Evolutionary conservation across 2,113 vertebrate genomes (phyloP).

Genomic region (Brachypteracias leptosomus): DNA sequence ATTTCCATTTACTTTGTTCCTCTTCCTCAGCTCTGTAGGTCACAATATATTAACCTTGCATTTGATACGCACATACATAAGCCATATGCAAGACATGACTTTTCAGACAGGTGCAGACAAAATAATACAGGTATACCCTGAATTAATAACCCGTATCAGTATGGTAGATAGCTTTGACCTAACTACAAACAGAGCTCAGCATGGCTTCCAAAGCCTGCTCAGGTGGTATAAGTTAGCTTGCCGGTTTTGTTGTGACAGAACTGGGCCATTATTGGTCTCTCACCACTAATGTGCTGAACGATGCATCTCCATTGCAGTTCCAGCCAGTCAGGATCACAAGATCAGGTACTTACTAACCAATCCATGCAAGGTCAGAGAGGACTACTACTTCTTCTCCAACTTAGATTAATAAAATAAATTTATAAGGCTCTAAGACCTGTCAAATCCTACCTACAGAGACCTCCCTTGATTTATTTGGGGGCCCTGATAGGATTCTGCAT

Average conservation of each 20-base stretch:
- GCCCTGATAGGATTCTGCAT: neutral
- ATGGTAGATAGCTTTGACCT: neutral
- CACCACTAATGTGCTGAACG: rapidly evolving
- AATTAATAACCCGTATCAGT: neutral
- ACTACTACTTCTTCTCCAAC: neutral
- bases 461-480: neutral
- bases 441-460: neutral
- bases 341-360: neutral
- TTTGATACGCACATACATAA: neutral
- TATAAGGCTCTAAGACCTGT: neutral
- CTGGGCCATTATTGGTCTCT: neutral
- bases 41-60: neutral
- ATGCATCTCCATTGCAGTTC: rapidly evolving
- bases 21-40: neutral
- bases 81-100: neutral
- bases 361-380: neutral
- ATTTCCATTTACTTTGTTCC: neutral
- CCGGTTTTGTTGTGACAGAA: neutral
- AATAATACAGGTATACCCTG: neutral
- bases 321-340: neutral
- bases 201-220: neutral
- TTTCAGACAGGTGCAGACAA: neutral
- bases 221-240: neutral
- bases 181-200: neutral
- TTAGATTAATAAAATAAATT: neutral